A percentile compares a stretch with the other conserved stretches of the same genome.
phyloP scores from a whole-genome alignment of 1,140 invertebrate genomes.

The Danaus plexippus region DNA sequence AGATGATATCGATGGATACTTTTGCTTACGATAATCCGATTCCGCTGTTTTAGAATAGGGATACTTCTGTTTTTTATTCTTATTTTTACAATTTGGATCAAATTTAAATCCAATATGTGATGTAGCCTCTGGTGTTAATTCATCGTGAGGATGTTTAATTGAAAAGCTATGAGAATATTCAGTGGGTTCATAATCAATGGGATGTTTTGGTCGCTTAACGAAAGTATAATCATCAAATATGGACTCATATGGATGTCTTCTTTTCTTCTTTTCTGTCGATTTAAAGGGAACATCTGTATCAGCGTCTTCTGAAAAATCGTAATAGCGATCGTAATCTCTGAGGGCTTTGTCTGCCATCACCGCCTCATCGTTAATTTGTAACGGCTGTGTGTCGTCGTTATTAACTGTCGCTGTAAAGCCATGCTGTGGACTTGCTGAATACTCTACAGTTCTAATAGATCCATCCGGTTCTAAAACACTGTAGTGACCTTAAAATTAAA shows the following conservation, averaged over 20 bases:
- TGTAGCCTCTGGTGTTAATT: slow-evolving; percentile 32
- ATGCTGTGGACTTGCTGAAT: slow-evolving; percentile 60
- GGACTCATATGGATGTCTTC: slow-evolving; percentile 41
- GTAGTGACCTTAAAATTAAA: slow-evolving; percentile 56
- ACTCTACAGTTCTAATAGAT: slow-evolving; percentile 64
- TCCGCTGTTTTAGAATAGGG: slow-evolving; percentile 36
- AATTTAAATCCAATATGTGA: slow-evolving; percentile 42
- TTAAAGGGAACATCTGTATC: slow-evolving; percentile 34
- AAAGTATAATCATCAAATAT: slow-evolving; percentile 39
- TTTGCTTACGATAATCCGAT: slow-evolving; percentile 43
- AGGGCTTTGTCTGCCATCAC: slow-evolving; percentile 48
- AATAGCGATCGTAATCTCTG: slow-evolving; percentile 50
- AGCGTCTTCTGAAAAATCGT: slow-evolving; percentile 48
- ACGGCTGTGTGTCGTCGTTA: slow-evolving; percentile 29
- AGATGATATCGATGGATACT: slow-evolving; percentile 35
- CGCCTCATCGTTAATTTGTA: slow-evolving; percentile 19
- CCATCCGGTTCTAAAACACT: slow-evolving; percentile 69
- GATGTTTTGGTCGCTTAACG: slow-evolving; percentile 42
- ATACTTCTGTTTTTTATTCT: slow-evolving; percentile 48
- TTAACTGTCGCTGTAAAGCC: slow-evolving; percentile 56
- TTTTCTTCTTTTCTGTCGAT: slow-evolving; percentile 37
- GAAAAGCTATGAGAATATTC: slow-evolving; percentile 54
- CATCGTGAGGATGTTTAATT: slow-evolving; percentile 55
- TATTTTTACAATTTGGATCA: slow-evolving; percentile 56
- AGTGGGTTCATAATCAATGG: slow-evolving; percentile 46